phyloP scores from a whole-genome alignment of 2,888 invertebrate genomes.

The Tethea ocularis region DNA sequence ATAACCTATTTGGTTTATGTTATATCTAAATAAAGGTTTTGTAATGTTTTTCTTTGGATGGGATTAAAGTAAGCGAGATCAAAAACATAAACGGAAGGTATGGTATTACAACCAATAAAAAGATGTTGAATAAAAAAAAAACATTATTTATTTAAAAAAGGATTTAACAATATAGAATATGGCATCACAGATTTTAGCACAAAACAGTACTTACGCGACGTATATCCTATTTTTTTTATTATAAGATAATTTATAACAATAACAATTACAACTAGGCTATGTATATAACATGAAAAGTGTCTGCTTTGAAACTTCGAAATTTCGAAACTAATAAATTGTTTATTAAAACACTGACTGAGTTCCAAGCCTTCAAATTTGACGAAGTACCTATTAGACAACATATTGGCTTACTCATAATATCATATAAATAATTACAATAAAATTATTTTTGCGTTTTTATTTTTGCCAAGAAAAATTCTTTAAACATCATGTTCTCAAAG shows the following conservation, averaged over 20 bases:
- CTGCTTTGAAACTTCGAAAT: not conserved
- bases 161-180: slow-evolving; percentile 9
- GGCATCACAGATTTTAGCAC: slow-evolving; percentile 9
- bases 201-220: slow-evolving; percentile 8
- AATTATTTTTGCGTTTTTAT: not conserved
- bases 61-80: too few relatives aligned
- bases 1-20: not conserved
- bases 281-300: slow-evolving; percentile 3
- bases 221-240: slow-evolving; percentile 6
- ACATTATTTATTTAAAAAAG: slow-evolving; percentile 5
- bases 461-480: not conserved
- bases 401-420: too few relatives aligned
- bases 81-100: too few relatives aligned
- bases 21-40: not conserved
- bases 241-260: slow-evolving; percentile 7
- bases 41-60: not conserved
- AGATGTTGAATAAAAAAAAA: not conserved
- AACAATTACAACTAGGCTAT: slow-evolving; percentile 9
- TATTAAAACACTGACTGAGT: not conserved
- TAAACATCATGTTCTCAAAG: slow-evolving; percentile 7
- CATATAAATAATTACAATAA: too few relatives aligned
- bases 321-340: not conserved
- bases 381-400: too few relatives aligned
- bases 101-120: too few relatives aligned
- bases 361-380: not conserved